A percentile compares a stretch with the other conserved stretches of the same genome.
Evolutionary conservation across 2,797 vertebrate genomes (phyloP).

Genomic region (Sebastes flavidus): DNA sequence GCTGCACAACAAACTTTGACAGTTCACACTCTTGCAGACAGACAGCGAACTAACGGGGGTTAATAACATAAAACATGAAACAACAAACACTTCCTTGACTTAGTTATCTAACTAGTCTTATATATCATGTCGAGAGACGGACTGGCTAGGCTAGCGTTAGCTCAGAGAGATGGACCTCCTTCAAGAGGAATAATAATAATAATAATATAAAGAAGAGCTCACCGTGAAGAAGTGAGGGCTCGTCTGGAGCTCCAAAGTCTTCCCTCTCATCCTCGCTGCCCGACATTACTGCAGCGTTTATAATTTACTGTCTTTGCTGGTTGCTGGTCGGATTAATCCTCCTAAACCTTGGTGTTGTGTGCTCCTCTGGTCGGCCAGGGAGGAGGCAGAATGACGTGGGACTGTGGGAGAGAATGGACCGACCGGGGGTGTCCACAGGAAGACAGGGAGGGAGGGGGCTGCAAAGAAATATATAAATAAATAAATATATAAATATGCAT

Average conservation of each 20-base stretch:
- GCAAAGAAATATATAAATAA: slow-evolving; percentile 37
- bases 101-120: slow-evolving; percentile 74
- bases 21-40: slow-evolving; percentile 13
- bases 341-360: slow-evolving; percentile 40
- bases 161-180: slow-evolving; percentile 58
- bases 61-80: not conserved
- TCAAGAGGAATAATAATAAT: not conserved
- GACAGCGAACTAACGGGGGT: not conserved
- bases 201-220: slow-evolving; percentile 38
- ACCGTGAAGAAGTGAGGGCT: slow-evolving; percentile 79
- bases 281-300: slow-evolving; percentile 74
- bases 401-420: slow-evolving; percentile 73
- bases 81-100: slow-evolving; percentile 40
- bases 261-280: slow-evolving; percentile 84
- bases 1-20: slow-evolving; percentile 66
- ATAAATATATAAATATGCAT: slow-evolving; percentile 33
- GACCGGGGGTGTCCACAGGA: slow-evolving; percentile 74
- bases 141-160: slow-evolving; percentile 75
- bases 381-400: slow-evolving; percentile 83
- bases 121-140: slow-evolving; percentile 65
- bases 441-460: slow-evolving; percentile 68
- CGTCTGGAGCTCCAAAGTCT: slow-evolving; percentile 74
- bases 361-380: slow-evolving; percentile 73
- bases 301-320: too few species aligned
- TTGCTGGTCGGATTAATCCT: slow-evolving; percentile 66